phyloP scores from a whole-genome alignment of 2,797 vertebrate genomes.

The Anas acuta region DNA sequence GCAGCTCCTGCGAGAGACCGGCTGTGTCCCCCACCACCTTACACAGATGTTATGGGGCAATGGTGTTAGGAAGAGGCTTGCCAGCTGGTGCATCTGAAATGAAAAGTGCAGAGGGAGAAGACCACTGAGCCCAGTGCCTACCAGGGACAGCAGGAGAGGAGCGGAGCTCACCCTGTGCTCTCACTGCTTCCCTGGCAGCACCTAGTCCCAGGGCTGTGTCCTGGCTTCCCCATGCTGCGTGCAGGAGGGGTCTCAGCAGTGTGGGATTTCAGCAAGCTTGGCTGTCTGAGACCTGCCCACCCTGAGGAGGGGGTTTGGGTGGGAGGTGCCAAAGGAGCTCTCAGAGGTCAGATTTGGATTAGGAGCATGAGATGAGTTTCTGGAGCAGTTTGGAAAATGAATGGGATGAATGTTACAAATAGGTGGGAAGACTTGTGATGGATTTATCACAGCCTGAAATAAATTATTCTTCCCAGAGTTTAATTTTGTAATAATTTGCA shows the following conservation, averaged over 20 bases:
- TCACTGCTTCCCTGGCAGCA: background rate
- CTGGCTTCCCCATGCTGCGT: background rate
- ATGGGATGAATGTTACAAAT: background rate
- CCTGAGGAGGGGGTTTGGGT: background rate
- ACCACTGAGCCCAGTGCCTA: background rate
- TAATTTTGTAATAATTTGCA: slow-evolving; percentile 62
- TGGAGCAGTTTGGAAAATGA: background rate
- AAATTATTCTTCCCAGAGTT: slow-evolving; percentile 47
- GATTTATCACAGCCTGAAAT: slow-evolving; percentile 40
- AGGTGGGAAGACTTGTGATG: background rate
- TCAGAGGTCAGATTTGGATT: background rate
- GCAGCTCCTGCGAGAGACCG: background rate
- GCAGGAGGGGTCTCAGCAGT: background rate
- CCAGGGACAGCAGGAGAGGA: background rate
- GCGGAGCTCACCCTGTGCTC: background rate
- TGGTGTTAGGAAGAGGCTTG: background rate
- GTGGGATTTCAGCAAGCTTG: background rate
- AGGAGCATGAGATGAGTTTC: background rate
- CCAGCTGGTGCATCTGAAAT: background rate
- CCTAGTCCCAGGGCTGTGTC: background rate
- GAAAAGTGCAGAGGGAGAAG: background rate
- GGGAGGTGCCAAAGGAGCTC: background rate
- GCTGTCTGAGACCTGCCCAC: background rate
- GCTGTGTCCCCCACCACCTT: rapidly evolving
- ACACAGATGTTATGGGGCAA: rapidly evolving